A percentile compares a stretch with the other conserved stretches of the same genome.
phyloP scores from a whole-genome alignment of 2,113 vertebrate genomes.

The Scatophagus argus region DNA sequence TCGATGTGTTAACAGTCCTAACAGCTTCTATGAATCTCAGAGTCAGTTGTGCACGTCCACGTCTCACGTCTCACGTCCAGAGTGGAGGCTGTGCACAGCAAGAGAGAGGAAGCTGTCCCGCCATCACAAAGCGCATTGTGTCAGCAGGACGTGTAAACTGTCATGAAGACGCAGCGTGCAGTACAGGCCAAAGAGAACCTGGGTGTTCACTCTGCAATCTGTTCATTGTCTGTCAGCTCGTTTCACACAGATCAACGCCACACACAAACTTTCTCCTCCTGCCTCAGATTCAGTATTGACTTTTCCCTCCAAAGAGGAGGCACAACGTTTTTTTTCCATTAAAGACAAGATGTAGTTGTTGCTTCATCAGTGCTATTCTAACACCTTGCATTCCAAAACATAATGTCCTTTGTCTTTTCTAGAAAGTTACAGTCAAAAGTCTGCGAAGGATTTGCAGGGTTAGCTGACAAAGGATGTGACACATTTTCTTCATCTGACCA shows the following conservation, averaged over 20 bases:
- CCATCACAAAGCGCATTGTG: constrained; percentile 64
- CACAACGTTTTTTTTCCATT: constrained; percentile 28
- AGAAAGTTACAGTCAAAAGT: constrained; percentile 32
- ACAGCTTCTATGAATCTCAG: constrained; percentile 39
- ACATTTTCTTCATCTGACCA: constrained; percentile 38
- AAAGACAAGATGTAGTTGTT: constrained; percentile 22
- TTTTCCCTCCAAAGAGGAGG: background rate
- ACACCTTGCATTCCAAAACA: constrained; percentile 25
- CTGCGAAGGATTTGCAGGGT: constrained; percentile 27
- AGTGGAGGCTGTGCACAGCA: constrained; percentile 63
- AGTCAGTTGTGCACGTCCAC: constrained; percentile 59
- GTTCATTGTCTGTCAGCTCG: constrained; percentile 73
- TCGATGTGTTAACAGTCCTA: constrained; percentile 2
- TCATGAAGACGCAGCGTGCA: constrained; percentile 65
- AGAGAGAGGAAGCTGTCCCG: constrained; percentile 63
- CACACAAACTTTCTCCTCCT: constrained; percentile 32
- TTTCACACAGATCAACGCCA: constrained; percentile 64
- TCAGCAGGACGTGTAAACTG: constrained; percentile 79
- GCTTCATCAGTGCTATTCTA: constrained; percentile 9
- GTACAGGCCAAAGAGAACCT: constrained; percentile 37
- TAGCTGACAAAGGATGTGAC: background rate
- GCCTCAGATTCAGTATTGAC: constrained; percentile 28
- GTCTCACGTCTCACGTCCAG: constrained; percentile 58
- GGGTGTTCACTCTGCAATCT: constrained; percentile 62
- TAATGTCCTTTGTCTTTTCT: background rate